These are phyloP conservation scores for Notamacropus eugenii DNA, from an alignment of 2,797 vertebrate species.

Conservation along the genomic window DNA sequence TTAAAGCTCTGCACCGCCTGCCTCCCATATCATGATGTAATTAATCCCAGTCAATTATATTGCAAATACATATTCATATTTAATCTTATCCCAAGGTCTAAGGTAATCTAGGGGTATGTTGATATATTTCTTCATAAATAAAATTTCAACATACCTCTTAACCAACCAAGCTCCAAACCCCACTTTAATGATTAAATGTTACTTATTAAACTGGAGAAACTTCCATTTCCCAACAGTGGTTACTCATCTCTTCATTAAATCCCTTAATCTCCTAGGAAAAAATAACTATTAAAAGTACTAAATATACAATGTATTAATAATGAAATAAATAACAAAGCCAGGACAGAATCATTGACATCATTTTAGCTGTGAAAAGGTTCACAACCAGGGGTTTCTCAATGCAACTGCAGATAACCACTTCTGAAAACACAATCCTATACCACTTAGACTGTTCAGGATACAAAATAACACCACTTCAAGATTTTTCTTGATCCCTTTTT, in stretches of 20 bases:
- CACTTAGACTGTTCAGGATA: background rate
- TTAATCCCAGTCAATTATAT: background rate
- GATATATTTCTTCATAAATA: background rate
- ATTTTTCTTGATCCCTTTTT: background rate
- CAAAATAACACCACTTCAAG: background rate
- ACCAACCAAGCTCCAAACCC: background rate
- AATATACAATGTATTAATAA: background rate
- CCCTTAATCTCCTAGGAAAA: background rate
- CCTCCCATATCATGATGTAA: background rate
- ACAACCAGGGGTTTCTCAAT: background rate
- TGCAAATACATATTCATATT: background rate
- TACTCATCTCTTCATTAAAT: background rate
- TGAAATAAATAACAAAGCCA: background rate
- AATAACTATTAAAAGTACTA: background rate
- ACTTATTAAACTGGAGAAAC: background rate
- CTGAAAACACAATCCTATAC: background rate
- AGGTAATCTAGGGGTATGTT: background rate
- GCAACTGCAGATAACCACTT: background rate
- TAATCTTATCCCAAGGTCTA: background rate
- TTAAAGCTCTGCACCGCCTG: background rate
- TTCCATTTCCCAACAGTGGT: background rate
- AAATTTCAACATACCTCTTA: background rate
- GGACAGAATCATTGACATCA: background rate
- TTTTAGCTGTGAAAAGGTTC: background rate
- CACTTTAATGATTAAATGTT: background rate